Base-by-base conservation (phyloP, 2,113 vertebrate species). In the Ardeotis arabs region DNA sequence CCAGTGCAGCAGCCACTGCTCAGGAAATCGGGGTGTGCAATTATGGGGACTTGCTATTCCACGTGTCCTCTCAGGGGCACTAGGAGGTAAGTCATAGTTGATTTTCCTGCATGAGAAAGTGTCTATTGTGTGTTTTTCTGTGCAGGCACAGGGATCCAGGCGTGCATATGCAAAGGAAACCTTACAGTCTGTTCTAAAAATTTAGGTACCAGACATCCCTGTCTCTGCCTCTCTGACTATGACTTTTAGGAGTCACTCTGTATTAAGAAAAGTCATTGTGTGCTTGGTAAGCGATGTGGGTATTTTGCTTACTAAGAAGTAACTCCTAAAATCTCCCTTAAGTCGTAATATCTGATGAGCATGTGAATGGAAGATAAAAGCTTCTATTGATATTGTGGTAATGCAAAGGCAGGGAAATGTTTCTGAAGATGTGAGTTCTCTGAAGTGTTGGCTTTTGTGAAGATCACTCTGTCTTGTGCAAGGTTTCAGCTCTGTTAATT, bases 11-110 rank as follows among this genome's bases (percentile, higher is more conserved):
- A 33, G 23, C 17, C 49, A 8, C n/a, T 74, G 62, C 91, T 39
- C 31, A 5, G 56, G 37, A 23, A 44, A 3, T 0, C 0, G 2
- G 27, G 12, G 0, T 49, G 16, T 50, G n/a, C 2, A 5, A 4
- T 37, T 41, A 3, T 2, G 9, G 25, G 28, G 8, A 7, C 18
- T 37, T 72, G 44, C 39, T 76, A 2, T 33, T 52, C 58, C 67
- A 14, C 3, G 0, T 15, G 7, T 7, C 20, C 44, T 67, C 52
- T 63, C 33, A 7, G 1, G 23, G n/a, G 6, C 7, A 1, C 6
- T 4, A 28, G 5, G 7, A 76, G 49, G 9, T 14, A 50, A 52
- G 31, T 35, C 17, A 18, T 13, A 4, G 39, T 3, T 60, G 85
- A 31, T 60, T 63, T 68, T 72, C 27, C 39, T 72, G 6, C 18